phyloP scores from a whole-genome alignment of 1,140 invertebrate species.

The Drosophila pseudoananassae region DNA sequence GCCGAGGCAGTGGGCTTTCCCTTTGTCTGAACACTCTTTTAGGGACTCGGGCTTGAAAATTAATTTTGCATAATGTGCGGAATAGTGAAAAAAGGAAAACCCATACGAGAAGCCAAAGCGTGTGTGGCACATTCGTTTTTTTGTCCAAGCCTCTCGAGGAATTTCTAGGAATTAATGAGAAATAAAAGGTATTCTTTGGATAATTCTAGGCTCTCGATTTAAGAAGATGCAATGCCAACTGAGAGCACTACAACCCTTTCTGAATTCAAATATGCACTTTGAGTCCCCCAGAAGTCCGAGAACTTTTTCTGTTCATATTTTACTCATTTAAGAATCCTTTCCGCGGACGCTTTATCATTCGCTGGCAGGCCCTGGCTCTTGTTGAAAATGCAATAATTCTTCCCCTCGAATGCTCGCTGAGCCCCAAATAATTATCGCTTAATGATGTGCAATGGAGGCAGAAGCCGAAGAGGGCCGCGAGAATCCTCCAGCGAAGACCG shows the following conservation, averaged over 20 bases:
- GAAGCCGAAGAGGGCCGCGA: conserved; percentile 5
- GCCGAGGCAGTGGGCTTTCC: conserved; percentile 39
- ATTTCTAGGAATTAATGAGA: background rate
- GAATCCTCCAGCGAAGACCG: background rate
- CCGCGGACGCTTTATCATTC: conserved; percentile 19
- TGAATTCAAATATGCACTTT: background rate
- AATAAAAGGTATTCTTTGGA: background rate
- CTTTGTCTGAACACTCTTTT: conserved; percentile 42
- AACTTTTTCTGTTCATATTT: conserved; percentile 13
- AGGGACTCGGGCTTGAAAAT: conserved; percentile 51
- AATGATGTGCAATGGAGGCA: conserved; percentile 70
- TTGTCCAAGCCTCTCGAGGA: too few relatives aligned
- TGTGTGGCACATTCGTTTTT: background rate
- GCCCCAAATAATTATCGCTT: conserved; percentile 75
- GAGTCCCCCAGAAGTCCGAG: background rate
- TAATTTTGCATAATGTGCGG: conserved; percentile 57
- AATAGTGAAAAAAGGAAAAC: background rate
- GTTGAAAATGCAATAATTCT: conserved; percentile 46
- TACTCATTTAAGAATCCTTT: conserved; percentile 32
- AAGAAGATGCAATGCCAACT: too few relatives aligned
- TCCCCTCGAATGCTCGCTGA: conserved; percentile 14
- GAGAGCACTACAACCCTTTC: background rate
- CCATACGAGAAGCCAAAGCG: conserved; percentile 6
- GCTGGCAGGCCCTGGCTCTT: conserved; percentile 17
- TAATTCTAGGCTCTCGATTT: background rate